Base-by-base conservation (phyloP, 2,888 invertebrate species). In the Gymnosoma rotundatum region DNA sequence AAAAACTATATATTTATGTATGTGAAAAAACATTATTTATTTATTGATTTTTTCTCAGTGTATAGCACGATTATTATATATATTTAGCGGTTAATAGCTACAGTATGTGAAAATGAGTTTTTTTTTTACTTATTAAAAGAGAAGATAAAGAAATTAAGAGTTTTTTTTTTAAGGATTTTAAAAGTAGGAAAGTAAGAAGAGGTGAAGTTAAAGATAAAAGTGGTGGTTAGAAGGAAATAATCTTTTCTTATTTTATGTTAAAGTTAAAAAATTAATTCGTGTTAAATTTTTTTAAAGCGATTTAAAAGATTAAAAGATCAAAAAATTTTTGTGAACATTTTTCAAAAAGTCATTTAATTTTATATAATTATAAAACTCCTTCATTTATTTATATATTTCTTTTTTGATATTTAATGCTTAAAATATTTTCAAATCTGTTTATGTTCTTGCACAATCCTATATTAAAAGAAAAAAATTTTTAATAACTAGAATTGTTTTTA, bases 81-180 rank as follows among this genome's bases (percentile, higher is more conserved):
- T 78, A 72, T 78, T 72, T 72, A 64, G 78, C 72, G 78, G 58
- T 64, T 64, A 78, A 42, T 73, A 79, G 79, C 79, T 79, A 60
- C 60, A 79, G 64, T 66, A 66, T 73, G 64, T 60, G 60, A 73
- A 52, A 72, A 78, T 79, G 73, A 79, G 32, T 66, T 32, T 32
- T 5, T 32, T 32, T 5, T 25, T 32, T 72, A 38, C 66, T 64
- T 73, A 32, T 73, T 73, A 73, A 50, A 66, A 60, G 79, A 79
- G 79, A 79, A 66, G 79, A 79, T 73, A 52, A 60, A 66, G 25
- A 1, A 52, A 18, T 9, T 20, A 14, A n/a, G 14, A 48, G 5
- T 50, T 42, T 48, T 60, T 50, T 42, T 48, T 60, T 38, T 36
- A 25, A 3, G 20, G 6, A 14, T 3, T 58, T 67, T 60, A 42